Evolutionary conservation across 2,888 invertebrate genomes (phyloP), one percentile per base, ranked within the genome.

Genomic region (Enchytraeus crypticus): DNA sequence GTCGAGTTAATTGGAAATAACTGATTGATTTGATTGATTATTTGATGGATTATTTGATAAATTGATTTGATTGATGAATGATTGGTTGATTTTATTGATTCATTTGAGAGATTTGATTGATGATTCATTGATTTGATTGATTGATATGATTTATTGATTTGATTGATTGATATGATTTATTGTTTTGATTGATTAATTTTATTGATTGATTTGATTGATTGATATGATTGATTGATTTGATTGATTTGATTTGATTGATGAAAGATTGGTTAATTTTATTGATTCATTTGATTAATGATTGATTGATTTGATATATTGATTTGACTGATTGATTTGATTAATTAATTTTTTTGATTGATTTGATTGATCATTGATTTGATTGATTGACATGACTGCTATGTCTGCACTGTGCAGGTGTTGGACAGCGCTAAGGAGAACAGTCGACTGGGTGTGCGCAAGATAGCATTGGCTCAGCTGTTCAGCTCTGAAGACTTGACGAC

Each of bases 401-500:
- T 38, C 38, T 38, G 11, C 18, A 14, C 18, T 14, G 8, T 47
- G 49, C 8, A 57, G 57, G 47, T 57, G 21, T 46, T 57, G 43
- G 57, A 57, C 30, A 57, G 29, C 32, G 23, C 27, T 81, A 89
- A 90, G 0, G 59, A 61, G 23, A 84, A 85, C 64, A 84, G 83
- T 65, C 83, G 84, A 60, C 83, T 93, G 18, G 93, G 92, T 1
- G 84, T 84, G 66, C 81, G 88, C 65, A 83, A 82, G 14, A 87
- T 88, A 70, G 84, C 86, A 58, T 77, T 93, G 58, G 86, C 86
- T 47, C 79, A 83, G 8, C 79, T 93, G 61, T 78, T 90, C 69
- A 84, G 83, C 58, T 86, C 88, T 71, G 83, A 85, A 21, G 84
- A 88, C 72, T 82, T 93, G 77, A 85, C 86, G 70, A 78, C 89